These are phyloP conservation scores for Pomacea maculata DNA, from an alignment of 1,140 invertebrate genomes.

Conservation along the genomic window DNA sequence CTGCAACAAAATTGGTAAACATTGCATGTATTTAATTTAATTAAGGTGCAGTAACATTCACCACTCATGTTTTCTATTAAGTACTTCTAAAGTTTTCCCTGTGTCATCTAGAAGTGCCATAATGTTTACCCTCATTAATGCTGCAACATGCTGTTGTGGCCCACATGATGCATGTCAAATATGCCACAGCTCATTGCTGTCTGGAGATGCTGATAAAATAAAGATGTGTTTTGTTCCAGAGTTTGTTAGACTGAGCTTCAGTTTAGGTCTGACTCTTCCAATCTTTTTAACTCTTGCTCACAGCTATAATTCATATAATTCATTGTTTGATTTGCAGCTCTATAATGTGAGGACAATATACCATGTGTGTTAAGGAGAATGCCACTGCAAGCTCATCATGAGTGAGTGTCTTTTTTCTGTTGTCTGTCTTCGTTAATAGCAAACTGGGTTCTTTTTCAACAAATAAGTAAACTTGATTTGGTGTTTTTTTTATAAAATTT, in stretches of 20 bases:
- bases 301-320: background rate
- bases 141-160: too few relatives aligned
- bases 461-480: background rate
- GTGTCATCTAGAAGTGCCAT: too few relatives aligned
- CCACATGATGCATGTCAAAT: too few relatives aligned
- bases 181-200: background rate
- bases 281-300: background rate
- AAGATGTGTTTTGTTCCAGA: background rate
- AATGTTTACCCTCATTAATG: too few relatives aligned
- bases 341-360: background rate
- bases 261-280: background rate
- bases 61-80: too few relatives aligned
- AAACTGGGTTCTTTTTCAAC: background rate
- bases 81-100: too few relatives aligned
- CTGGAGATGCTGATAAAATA: background rate
- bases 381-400: conserved; percentile 7
- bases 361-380: conserved; percentile 2
- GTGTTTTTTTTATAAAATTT: background rate
- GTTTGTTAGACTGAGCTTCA: background rate
- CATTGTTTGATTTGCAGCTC: background rate
- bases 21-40: too few relatives aligned
- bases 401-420: background rate
- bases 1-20: too few relatives aligned
- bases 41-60: too few relatives aligned
- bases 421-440: background rate